These are phyloP conservation scores for Petroica traversi DNA, from an alignment of 2,113 vertebrate species.

Conservation along the genomic window DNA sequence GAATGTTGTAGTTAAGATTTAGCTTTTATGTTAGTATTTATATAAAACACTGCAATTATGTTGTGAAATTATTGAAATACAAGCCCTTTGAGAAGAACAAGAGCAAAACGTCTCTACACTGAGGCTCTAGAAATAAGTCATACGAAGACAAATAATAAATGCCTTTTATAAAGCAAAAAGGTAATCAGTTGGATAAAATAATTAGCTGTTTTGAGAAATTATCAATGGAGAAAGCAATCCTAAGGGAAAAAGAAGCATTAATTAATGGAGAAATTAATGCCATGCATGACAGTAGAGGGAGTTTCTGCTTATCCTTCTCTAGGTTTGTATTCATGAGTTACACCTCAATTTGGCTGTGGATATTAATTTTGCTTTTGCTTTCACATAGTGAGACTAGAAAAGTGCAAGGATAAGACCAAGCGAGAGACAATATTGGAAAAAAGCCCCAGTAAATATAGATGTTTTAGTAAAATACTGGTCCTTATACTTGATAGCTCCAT, in stretches of 20 bases:
- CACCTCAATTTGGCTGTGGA: neutral
- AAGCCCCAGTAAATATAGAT: neutral
- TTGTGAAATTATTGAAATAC: neutral
- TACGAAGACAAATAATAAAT: neutral
- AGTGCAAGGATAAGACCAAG: neutral
- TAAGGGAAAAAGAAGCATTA: neutral
- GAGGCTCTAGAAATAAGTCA: neutral
- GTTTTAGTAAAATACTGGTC: neutral
- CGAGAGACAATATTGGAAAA: neutral
- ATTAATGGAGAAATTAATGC: neutral
- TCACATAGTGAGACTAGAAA: neutral
- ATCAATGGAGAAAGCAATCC: neutral
- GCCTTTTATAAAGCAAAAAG: neutral
- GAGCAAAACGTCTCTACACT: neutral
- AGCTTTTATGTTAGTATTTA: neutral
- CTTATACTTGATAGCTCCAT: neutral
- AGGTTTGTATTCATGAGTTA: neutral
- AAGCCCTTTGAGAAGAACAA: neutral
- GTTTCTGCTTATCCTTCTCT: neutral
- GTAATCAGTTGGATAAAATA: slow-evolving; percentile 21
- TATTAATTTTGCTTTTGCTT: neutral
- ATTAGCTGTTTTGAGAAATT: neutral
- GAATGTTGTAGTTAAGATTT: neutral
- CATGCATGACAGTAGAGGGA: neutral
- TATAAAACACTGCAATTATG: neutral